A percentile compares a stretch with the other conserved stretches of the same genome.
phyloP scores from a whole-genome alignment of 2,888 invertebrate species.

The Nomada hirtipes region DNA sequence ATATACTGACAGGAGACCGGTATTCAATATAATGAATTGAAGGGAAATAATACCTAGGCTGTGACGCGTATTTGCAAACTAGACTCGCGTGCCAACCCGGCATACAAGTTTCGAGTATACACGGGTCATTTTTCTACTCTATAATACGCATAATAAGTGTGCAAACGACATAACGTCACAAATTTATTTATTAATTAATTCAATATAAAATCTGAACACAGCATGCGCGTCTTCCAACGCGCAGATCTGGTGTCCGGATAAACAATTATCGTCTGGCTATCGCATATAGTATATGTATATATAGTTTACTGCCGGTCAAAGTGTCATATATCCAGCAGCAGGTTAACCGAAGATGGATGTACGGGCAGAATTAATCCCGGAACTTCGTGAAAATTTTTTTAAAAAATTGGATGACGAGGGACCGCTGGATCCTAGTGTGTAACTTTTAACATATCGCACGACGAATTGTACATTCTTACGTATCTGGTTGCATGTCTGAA shows the following conservation, averaged over 20 bases:
- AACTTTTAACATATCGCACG: constrained; percentile 25
- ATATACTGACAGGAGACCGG: neutral
- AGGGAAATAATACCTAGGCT: neutral
- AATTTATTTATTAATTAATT: constrained; percentile 35
- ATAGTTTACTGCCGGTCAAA: constrained; percentile 73
- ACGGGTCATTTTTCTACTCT: neutral
- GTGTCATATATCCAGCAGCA: constrained; percentile 61
- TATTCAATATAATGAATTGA: neutral
- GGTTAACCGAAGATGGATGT: constrained; percentile 75
- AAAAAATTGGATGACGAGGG: constrained; percentile 79
- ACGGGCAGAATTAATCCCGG: constrained; percentile 73
- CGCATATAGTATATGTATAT: constrained; percentile 16
- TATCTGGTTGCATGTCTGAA: neutral
- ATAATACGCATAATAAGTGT: too few species aligned
- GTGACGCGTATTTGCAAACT: neutral
- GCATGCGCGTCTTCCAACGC: constrained; percentile 46
- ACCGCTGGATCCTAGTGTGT: constrained; percentile 76
- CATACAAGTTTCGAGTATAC: neutral
- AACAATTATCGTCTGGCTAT: constrained; percentile 62
- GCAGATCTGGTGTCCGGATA: constrained; percentile 56
- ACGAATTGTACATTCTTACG: neutral
- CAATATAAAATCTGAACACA: constrained; percentile 25
- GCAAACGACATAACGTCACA: too few species aligned
- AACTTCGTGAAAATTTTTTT: constrained; percentile 80
- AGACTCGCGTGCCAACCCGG: neutral